Percentiles rank a stretch among this genome's conserved stretches.
phyloP scores from a whole-genome alignment of 53 echinoderm and acorn worm species.

The Echinarachnius parma region DNA sequence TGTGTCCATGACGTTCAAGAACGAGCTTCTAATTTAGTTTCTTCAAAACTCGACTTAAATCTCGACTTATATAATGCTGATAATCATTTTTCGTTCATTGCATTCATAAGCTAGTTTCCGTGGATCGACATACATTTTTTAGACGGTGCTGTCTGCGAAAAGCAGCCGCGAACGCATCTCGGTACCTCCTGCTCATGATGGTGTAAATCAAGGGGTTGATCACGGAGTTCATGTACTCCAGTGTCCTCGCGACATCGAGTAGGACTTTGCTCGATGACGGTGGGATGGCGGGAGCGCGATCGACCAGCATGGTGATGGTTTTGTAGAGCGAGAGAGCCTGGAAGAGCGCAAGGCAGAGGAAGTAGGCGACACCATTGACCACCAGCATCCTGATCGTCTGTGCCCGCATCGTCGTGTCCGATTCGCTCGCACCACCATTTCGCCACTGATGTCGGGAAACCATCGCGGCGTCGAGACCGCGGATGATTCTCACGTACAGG shows the following conservation, averaged over 20 bases:
- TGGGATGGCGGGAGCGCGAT: neutral
- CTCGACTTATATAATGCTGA: too few species aligned
- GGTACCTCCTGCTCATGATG: constrained; percentile 78
- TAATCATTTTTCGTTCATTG: too few species aligned
- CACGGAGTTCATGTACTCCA: constrained; percentile 84
- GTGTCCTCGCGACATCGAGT: constrained; percentile 51
- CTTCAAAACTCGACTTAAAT: too few species aligned
- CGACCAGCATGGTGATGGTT: neutral
- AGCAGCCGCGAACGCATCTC: constrained; percentile 73
- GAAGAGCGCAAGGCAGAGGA: constrained; percentile 53
- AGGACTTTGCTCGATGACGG: constrained; percentile 9
- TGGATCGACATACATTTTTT: neutral
- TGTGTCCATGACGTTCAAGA: too few species aligned
- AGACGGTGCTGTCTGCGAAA: constrained; percentile 11
- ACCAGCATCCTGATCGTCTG: constrained; percentile 61
- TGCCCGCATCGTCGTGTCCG: constrained; percentile 46
- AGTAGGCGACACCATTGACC: constrained; percentile 54
- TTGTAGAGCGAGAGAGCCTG: constrained; percentile 45
- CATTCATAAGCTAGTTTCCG: too few species aligned
- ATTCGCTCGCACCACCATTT: constrained; percentile 34
- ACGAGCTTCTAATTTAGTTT: too few species aligned
- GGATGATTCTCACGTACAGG: constrained; percentile 64
- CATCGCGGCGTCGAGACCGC: constrained; percentile 66
- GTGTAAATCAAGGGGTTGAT: constrained; percentile 92
- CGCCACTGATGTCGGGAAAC: constrained; percentile 51